These are phyloP conservation scores for Leptinotarsa defecta DNA, from an alignment of 1,140 invertebrate genomes.

Conservation along the genomic window DNA sequence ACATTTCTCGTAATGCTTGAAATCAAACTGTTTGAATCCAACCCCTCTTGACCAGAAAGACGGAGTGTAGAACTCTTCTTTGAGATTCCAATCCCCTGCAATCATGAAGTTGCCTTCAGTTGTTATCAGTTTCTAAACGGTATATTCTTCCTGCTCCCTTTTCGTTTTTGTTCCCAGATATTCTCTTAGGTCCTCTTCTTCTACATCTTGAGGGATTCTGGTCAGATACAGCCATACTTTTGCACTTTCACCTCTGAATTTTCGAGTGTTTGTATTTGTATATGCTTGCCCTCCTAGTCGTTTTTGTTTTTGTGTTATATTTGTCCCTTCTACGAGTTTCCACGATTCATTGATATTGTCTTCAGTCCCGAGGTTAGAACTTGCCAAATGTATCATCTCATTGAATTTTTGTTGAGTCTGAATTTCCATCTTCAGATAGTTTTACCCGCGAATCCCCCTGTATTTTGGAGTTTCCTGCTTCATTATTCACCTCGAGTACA, in stretches of 20 bases:
- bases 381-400: conserved; percentile 7
- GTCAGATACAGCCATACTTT: conserved; percentile 1
- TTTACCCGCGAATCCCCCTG: background rate
- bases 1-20: background rate
- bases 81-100: conserved; percentile 4
- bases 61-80: background rate
- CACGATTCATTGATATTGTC: background rate
- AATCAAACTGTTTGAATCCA: background rate
- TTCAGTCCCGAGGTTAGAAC: background rate
- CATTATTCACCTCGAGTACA: background rate
- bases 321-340: background rate
- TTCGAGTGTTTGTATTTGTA: background rate
- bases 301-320: background rate
- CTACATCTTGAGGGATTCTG: conserved; percentile 9
- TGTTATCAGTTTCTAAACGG: conserved; percentile 1
- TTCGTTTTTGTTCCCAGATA: conserved; percentile 3
- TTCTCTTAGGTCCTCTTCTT: background rate
- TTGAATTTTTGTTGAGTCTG: conserved; percentile 6
- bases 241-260: background rate
- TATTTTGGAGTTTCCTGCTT: conserved; percentile 9
- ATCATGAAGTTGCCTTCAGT: background rate
- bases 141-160: background rate
- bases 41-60: background rate
- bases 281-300: background rate
- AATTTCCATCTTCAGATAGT: conserved; percentile 6